Evolutionary conservation across 1,140 invertebrate species (phyloP), one percentile per base, ranked within the genome.

Genomic region (Drosophila mayri): DNA sequence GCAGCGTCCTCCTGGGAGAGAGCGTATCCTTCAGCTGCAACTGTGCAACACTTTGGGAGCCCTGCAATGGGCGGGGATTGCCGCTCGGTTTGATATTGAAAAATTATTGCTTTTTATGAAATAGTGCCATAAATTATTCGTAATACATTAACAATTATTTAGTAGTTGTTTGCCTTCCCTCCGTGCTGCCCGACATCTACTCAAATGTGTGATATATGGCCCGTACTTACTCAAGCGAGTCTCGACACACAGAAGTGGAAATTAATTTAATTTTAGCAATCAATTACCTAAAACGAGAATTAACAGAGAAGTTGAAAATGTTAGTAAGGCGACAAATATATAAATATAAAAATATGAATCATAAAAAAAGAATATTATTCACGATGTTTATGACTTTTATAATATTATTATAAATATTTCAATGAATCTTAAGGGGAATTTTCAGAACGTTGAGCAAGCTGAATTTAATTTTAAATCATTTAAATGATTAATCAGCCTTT

Each of bases 121-220:
- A 88, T 85, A 81, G 85, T 88, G 85, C 64, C 85, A 88, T 88
- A 88, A 88, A 88, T 88, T 88, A 88, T 88, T 88, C 85, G 85
- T 88, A 90, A 90, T 90, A 88, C 85, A 88, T 88, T 88, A 88
- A 88, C 85, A 88, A 88, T 90, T 88, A 90, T 90, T 88, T 88
- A 90, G 74, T 90, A 85, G 74, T 88, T 88, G 81, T 90, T 88
- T 84, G 87, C 79, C 64, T 62, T 30, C 55, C 61, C 16, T 30
- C 8, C 8, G 32, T 40, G 37, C 54, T 76, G 44, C 50, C 41
- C 66, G 46, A 38, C 71, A 66, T 81, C 85, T 74, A 66, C 77
- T 85, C 84, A 84, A 85, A 88, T 84, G 59, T 71, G 64, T 88
- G 81, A 88, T 90, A 90, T 85, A 88, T 88, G 55, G 71, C 74